Evolutionary conservation across 1,140 invertebrate species (phyloP).

Genomic region (Probaryconus sp.): DNA sequence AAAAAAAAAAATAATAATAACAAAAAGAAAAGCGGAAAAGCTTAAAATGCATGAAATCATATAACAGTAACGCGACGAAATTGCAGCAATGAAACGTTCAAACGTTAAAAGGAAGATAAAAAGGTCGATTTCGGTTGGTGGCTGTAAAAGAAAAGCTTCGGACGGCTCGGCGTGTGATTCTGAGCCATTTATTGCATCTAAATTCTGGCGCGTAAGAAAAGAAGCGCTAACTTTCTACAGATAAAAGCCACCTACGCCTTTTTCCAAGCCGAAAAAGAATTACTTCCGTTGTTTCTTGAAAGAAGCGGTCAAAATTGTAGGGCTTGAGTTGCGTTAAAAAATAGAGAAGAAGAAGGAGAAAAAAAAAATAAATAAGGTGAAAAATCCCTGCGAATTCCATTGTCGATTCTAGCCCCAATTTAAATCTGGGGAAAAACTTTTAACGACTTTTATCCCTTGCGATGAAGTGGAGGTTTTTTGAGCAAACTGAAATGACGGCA

Average conservation of each 20-base stretch:
- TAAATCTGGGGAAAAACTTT: slow-evolving; percentile 59
- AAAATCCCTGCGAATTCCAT: slow-evolving; percentile 35
- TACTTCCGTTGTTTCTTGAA: slow-evolving; percentile 17
- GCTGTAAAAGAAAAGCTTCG: slow-evolving; percentile 34
- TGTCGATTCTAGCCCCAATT: slow-evolving; percentile 62
- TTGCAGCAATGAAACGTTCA: neutral
- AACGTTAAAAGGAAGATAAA: slow-evolving; percentile 8
- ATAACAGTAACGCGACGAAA: slow-evolving; percentile 14
- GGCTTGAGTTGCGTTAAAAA: too few species aligned
- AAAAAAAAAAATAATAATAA: too few species aligned
- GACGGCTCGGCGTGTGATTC: slow-evolving; percentile 21
- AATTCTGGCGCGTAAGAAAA: slow-evolving; percentile 30
- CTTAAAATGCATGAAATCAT: too few species aligned
- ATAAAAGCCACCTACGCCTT: slow-evolving; percentile 41
- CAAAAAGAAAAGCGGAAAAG: too few species aligned
- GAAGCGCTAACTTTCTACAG: slow-evolving; percentile 37
- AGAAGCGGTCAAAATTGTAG: slow-evolving; percentile 29
- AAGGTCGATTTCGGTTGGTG: slow-evolving; percentile 23
- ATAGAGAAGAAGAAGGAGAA: too few species aligned
- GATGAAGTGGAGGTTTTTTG: slow-evolving; percentile 5
- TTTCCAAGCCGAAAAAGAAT: slow-evolving; percentile 34
- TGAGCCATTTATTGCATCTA: slow-evolving; percentile 40
- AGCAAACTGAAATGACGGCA: slow-evolving; percentile 1
- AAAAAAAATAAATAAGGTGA: too few species aligned
- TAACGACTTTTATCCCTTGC: slow-evolving; percentile 57